These are phyloP conservation scores for Parazoanthus darwini DNA, from an alignment of 92 coral and sea anemone genomes.

Conservation along the genomic window DNA sequence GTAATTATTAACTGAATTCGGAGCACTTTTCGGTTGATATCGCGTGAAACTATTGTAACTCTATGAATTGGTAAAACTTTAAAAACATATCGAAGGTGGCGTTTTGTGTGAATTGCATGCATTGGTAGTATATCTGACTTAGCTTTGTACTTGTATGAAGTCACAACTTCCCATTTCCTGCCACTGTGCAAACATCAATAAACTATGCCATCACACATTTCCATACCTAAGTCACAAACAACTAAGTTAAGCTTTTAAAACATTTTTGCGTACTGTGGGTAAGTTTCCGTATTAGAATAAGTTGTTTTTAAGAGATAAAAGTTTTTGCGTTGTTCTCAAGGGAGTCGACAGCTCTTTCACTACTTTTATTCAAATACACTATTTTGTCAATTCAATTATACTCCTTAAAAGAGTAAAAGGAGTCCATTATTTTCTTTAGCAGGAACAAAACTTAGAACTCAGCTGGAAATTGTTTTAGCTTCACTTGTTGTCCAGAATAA, in stretches of 20 bases:
- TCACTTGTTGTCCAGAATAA: background rate
- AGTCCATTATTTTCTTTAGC: background rate
- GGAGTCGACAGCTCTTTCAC: background rate
- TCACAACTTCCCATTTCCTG: background rate
- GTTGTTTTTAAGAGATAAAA: background rate
- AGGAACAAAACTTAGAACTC: background rate
- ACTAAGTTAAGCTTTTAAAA: background rate
- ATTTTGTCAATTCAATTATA: background rate
- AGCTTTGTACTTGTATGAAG: constrained; percentile 3
- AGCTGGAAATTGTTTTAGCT: background rate
- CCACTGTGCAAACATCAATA: constrained; percentile 22
- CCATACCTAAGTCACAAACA: background rate
- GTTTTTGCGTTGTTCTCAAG: background rate
- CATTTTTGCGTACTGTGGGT: background rate
- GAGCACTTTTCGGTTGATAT: background rate
- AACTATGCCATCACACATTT: constrained; percentile 12
- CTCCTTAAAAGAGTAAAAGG: background rate
- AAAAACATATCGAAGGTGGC: background rate
- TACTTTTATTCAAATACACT: background rate
- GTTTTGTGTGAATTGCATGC: background rate
- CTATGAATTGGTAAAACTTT: background rate
- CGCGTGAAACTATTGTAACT: background rate
- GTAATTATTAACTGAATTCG: constrained; percentile 9
- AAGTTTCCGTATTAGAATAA: no score
- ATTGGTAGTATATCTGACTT: background rate